Base-by-base conservation (phyloP, 2,113 vertebrate species). In the Procapra przewalskii region DNA sequence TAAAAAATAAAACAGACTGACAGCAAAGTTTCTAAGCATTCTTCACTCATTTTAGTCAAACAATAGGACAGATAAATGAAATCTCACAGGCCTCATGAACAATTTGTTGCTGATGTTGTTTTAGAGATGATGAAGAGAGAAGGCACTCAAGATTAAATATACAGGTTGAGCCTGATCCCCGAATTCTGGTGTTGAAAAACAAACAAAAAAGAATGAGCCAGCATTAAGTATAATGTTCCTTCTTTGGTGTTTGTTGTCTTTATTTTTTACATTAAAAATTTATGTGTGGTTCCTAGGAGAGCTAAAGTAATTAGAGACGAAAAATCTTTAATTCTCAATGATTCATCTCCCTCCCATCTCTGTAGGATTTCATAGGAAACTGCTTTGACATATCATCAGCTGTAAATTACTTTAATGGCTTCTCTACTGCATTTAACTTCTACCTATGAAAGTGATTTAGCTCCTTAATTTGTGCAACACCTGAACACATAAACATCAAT, bases 391-490 rank as follows among this genome's bases (percentile, higher is more conserved):
- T 97, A 97, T 96, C 97, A 98, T 98, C 96, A 96, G 93, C 36
- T 95, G 80, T 97, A 98, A 98, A 96, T 98, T 98, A 96, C 88
- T 98, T 98, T 97, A 98, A 98, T 98, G 96, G 96, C 81, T 98
- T 98, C 96, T 98, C 98, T 98, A 97, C 95, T 96, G 93, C 98
- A 98, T 96, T 98, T 95, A 92, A 97, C 95, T 98, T 93, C 98
- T 97, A 98, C 97, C 84, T 86, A 97, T 64, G 80, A 97, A 98
- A 98, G 91, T 86, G 86, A 93, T 98, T 98, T 98, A 98, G 91
- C 96, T 98, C 94, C 98, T 98, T 98, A 97, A 98, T 98, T 98
- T 98, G 95, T 92, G 90, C 95, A 98, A 97, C 97, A 96, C 81
- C 98, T 99, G 96, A 96, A 89, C 92, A 97, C 83, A 98, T 95